Evolutionary conservation across 1,140 invertebrate species (phyloP).

Genomic region (Megalonaias nervosa): DNA sequence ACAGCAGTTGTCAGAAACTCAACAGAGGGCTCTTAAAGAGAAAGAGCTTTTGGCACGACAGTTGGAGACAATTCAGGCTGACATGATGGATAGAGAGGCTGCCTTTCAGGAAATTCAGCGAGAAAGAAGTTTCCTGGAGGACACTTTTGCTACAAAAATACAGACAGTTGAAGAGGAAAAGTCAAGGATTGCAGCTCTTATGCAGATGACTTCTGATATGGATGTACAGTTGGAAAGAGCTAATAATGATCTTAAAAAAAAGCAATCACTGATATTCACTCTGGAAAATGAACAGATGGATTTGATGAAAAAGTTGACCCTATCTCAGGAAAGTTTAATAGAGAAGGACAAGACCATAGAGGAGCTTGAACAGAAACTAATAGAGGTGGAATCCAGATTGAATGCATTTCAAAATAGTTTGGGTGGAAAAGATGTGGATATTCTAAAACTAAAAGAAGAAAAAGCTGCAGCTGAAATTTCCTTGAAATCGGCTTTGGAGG

Average conservation of each 20-base stretch:
- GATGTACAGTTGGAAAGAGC: constrained; percentile 67
- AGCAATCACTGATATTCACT: constrained; percentile 59
- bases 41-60: constrained; percentile 72
- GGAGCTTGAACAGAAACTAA: constrained; percentile 62
- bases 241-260: constrained; percentile 65
- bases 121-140: constrained; percentile 67
- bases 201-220: constrained; percentile 64
- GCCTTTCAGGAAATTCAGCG: constrained; percentile 71
- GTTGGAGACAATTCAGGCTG: constrained; percentile 72
- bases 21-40: constrained; percentile 69
- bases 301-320: constrained; percentile 66
- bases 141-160: constrained; percentile 64
- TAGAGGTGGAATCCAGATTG: constrained; percentile 66
- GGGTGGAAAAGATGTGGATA: constrained; percentile 60
- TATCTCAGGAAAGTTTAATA: constrained; percentile 67
- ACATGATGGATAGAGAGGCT: constrained; percentile 73
- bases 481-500: constrained; percentile 68
- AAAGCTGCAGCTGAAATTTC: constrained; percentile 67
- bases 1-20: constrained; percentile 67
- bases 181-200: constrained; percentile 49
- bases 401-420: constrained; percentile 63
- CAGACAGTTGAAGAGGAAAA: constrained; percentile 70
- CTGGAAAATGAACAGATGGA: constrained; percentile 70
- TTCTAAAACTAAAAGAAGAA: constrained; percentile 69
- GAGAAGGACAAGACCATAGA: constrained; percentile 71